These are phyloP conservation scores for Cynoglossus semilaevis DNA, from an alignment of 2,113 vertebrate species.

Conservation along the genomic window DNA sequence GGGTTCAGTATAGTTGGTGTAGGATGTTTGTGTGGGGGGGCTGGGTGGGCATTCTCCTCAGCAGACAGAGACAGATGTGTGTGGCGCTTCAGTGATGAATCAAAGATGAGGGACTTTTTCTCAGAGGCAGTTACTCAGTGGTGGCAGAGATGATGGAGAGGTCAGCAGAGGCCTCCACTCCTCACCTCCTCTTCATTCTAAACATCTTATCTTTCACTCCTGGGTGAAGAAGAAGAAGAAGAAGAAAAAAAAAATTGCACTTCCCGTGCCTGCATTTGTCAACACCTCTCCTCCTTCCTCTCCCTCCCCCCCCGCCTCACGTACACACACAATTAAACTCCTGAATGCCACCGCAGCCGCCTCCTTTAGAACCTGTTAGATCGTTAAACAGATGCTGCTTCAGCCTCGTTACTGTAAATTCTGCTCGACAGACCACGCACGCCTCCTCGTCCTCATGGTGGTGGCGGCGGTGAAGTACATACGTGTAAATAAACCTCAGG, in stretches of 20 bases:
- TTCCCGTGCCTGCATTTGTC: conserved; percentile 32
- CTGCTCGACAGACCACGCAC: conserved; percentile 1
- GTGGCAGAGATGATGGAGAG: conserved; percentile 16
- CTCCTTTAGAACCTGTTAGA: conserved; percentile 6
- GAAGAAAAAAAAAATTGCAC: neutral
- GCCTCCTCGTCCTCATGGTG: neutral
- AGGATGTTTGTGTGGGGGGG: too few relatives aligned
- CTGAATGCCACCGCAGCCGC: conserved; percentile 1
- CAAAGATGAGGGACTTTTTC: conserved; percentile 15
- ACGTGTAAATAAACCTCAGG: conserved; percentile 30
- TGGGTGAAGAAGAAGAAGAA: neutral
- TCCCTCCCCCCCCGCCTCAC: neutral
- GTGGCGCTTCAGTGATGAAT: conserved; percentile 28
- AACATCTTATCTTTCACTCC: neutral
- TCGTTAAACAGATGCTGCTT: conserved; percentile 33
- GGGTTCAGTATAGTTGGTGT: neutral
- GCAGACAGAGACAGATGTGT: neutral
- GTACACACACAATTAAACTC: conserved; percentile 14
- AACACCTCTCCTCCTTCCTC: conserved; percentile 9
- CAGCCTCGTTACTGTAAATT: conserved; percentile 29
- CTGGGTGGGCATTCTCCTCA: too few relatives aligned
- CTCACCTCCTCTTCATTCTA: neutral
- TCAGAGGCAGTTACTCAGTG: neutral
- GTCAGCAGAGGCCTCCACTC: conserved; percentile 7
- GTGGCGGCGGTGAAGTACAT: conserved; percentile 8